Percentiles rank a stretch among this genome's conserved stretches.
Conservation (phyloP, 1,140 invertebrate species). For the Leucophenga varia region DNA sequence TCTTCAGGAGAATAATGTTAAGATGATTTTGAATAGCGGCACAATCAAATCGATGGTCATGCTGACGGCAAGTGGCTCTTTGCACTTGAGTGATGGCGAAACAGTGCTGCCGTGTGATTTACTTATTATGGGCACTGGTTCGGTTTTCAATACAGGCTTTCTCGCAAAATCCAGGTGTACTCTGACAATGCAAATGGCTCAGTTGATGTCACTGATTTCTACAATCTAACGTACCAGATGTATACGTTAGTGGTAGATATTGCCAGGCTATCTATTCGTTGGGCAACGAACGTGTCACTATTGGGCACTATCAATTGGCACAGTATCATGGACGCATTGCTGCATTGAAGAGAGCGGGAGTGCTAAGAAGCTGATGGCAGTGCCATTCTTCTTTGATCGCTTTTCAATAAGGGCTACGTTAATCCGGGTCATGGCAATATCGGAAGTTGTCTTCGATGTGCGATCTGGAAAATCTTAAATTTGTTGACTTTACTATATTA, state of each 20-base stretch:
- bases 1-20: conserved; percentile 72
- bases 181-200: conserved; percentile 70
- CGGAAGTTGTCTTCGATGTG: too few relatives aligned
- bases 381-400: conserved; percentile 90
- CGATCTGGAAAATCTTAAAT: too few relatives aligned
- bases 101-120: conserved; percentile 73
- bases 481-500: too few relatives aligned
- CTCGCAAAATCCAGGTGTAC: conserved; percentile 72
- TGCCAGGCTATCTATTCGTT: conserved; percentile 76
- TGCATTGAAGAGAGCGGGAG: conserved; percentile 71
- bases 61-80: too few relatives aligned
- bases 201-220: conserved; percentile 72
- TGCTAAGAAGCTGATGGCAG: conserved; percentile 64
- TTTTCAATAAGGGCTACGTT: conserved; percentile 87
- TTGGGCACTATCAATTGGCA: conserved; percentile 90
- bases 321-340: conserved; percentile 86
- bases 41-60: conserved; percentile 69
- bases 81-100: too few relatives aligned
- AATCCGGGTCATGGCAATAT: too few relatives aligned
- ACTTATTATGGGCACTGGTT: conserved; percentile 80
- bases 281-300: conserved; percentile 65
- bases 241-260: conserved; percentile 90
- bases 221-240: conserved; percentile 73
- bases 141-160: conserved; percentile 78
- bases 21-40: conserved; percentile 68